Conservation (phyloP, 2,113 vertebrate species). For the Gobio gobio region DNA sequence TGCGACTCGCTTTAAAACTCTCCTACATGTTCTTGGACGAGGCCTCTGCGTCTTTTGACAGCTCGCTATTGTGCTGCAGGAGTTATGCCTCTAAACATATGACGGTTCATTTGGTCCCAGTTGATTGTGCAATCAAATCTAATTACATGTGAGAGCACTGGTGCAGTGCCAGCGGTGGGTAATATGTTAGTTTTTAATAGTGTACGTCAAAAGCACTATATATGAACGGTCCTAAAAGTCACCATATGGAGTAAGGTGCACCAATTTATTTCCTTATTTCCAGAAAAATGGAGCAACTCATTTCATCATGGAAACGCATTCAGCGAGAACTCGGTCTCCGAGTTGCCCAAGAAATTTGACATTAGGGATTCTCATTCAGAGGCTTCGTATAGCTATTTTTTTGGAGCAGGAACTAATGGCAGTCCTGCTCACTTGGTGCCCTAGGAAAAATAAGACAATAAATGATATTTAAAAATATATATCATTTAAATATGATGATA, state of each 20-base stretch:
- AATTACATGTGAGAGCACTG: constrained; percentile 69
- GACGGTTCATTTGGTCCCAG: constrained; percentile 62
- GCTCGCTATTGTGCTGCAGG: constrained; percentile 44
- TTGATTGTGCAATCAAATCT: constrained; percentile 70
- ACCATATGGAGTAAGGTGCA: constrained; percentile 58
- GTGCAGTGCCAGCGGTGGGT: constrained; percentile 62
- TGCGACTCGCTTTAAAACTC: constrained; percentile 24
- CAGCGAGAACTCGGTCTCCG: background rate
- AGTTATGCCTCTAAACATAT: constrained; percentile 55
- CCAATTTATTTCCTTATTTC: constrained; percentile 53
- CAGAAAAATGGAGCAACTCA: constrained; percentile 24
- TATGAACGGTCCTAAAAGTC: constrained; percentile 64
- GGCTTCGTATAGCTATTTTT: background rate
- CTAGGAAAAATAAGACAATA: no score
- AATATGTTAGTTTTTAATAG: constrained; percentile 61
- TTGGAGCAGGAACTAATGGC: background rate
- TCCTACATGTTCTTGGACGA: constrained; percentile 25
- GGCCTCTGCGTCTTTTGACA: constrained; percentile 47
- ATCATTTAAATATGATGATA: no score
- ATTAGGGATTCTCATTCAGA: background rate
- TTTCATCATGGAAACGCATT: background rate
- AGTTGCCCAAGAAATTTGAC: constrained; percentile 18
- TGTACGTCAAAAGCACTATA: constrained; percentile 63
- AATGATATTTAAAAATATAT: background rate
- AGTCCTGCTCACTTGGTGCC: no score